These are phyloP conservation scores for Eumeta japonica DNA, from an alignment of 1,140 invertebrate genomes.

Conservation along the genomic window DNA sequence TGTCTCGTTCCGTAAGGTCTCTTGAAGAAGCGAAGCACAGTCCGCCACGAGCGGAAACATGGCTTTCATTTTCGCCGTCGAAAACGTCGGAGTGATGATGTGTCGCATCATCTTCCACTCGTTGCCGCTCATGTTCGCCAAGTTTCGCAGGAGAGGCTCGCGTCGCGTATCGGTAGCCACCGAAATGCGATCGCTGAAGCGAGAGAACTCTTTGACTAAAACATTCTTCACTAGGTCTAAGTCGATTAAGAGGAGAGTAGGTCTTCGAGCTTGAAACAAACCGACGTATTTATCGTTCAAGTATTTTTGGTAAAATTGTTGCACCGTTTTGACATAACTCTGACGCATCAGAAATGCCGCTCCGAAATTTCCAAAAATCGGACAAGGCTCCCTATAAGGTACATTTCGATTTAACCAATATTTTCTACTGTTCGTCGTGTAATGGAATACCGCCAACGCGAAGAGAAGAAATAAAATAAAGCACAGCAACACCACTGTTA, in stretches of 20 bases:
- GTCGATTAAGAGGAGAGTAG: constrained; percentile 48
- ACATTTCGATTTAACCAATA: constrained; percentile 41
- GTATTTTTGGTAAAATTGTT: constrained; percentile 38
- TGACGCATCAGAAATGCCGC: constrained; percentile 34
- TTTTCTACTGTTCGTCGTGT: constrained; percentile 36
- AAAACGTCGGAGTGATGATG: constrained; percentile 50
- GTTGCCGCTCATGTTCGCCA: constrained; percentile 47
- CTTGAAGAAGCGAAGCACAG: constrained; percentile 25
- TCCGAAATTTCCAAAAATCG: constrained; percentile 49
- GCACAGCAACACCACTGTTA: constrained; percentile 27
- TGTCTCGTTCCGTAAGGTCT: constrained; percentile 8
- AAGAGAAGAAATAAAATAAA: constrained; percentile 26
- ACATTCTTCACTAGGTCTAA: constrained; percentile 48
- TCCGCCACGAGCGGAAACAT: constrained; percentile 52
- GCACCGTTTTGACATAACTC: constrained; percentile 39
- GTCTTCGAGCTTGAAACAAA: constrained; percentile 46
- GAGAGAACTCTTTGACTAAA: constrained; percentile 48
- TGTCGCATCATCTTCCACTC: constrained; percentile 51
- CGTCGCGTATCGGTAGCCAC: constrained; percentile 41
- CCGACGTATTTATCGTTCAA: constrained; percentile 37
- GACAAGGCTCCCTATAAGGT: constrained; percentile 43
- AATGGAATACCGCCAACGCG: constrained; percentile 37
- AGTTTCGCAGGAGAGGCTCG: constrained; percentile 43
- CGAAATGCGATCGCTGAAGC: constrained; percentile 47
- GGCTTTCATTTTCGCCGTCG: constrained; percentile 53